These are phyloP conservation scores for Quadroppia sp. DNA, from an alignment of 2,888 invertebrate genomes.

Conservation along the genomic window DNA sequence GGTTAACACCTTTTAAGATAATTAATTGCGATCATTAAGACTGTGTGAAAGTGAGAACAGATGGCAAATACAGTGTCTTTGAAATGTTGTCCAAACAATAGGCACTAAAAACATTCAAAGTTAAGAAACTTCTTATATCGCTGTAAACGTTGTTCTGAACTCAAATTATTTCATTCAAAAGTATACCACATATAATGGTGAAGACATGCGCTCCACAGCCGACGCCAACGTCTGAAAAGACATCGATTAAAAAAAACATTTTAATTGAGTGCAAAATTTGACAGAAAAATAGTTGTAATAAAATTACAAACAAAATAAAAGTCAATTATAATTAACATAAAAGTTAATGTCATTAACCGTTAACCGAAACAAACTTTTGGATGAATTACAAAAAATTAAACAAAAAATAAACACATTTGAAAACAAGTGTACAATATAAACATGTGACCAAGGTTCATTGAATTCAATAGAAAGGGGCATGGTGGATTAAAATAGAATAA, in stretches of 20 bases:
- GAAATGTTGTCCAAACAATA: constrained; percentile 19
- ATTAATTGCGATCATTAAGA: neutral
- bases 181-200: neutral
- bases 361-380: constrained; percentile 17
- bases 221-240: neutral
- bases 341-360: constrained; percentile 28
- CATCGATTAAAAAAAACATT: neutral
- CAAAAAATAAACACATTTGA: no score
- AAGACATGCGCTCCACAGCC: constrained; percentile 12
- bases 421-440: no score
- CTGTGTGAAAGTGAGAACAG: neutral
- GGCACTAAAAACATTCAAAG: no score
- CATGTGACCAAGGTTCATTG: no score
- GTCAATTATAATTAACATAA: neutral
- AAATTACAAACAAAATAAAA: constrained; percentile 12
- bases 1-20: neutral
- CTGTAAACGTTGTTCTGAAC: neutral
- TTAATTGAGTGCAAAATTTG: neutral
- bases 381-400: neutral
- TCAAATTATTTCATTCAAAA: neutral
- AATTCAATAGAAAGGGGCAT: no score
- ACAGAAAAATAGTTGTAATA: neutral
- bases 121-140: neutral
- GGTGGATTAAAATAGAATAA: no score
- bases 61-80: no score